These are phyloP conservation scores for Theropithecus gelada DNA, from an alignment of 2,113 vertebrate genomes.

Conservation along the genomic window DNA sequence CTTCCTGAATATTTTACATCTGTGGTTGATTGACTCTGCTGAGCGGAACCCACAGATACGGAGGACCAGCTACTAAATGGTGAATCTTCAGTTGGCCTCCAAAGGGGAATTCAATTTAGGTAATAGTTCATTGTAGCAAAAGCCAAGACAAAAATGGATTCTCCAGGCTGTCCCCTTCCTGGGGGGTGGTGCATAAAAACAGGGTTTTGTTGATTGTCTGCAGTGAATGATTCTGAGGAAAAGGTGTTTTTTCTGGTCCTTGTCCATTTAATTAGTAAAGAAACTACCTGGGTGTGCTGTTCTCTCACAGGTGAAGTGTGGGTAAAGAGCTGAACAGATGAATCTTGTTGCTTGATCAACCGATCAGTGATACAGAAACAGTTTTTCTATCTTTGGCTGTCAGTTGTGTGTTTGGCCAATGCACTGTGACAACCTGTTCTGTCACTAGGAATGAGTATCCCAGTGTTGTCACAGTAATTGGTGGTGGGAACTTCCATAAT, in stretches of 20 bases:
- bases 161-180: background rate
- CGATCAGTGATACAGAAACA: background rate
- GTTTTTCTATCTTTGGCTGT: background rate
- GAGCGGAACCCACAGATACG: background rate
- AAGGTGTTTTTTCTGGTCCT: background rate
- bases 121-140: background rate
- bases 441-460: background rate
- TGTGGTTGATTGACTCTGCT: background rate
- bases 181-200: background rate
- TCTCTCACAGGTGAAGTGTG: background rate
- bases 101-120: background rate
- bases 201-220: background rate
- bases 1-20: background rate
- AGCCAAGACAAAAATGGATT: background rate
- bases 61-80: background rate
- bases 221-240: background rate
- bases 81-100: background rate
- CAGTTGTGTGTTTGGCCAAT: background rate
- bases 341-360: background rate
- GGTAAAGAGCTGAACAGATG: background rate
- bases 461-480: background rate
- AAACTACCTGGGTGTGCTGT: background rate
- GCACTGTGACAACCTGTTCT: rapidly evolving
- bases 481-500: background rate
- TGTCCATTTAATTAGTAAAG: background rate